phyloP scores from a whole-genome alignment of 2,113 vertebrate species.

The Chionomys nivalis region DNA sequence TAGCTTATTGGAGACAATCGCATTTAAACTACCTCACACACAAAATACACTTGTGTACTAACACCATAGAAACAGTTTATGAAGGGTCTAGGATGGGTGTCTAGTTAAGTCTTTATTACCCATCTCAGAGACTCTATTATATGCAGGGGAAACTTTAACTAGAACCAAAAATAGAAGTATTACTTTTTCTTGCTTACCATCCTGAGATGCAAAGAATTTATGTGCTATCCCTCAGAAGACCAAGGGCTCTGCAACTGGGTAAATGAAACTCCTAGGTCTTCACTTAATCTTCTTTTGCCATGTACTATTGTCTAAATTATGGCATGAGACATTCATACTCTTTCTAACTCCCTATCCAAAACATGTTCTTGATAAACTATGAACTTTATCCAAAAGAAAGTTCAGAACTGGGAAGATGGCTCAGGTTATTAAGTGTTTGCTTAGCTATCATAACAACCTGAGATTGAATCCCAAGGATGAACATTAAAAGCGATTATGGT shows the following conservation, averaged over 20 bases:
- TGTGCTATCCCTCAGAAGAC: neutral
- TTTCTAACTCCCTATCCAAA: neutral
- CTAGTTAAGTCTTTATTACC: neutral
- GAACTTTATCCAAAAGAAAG: neutral
- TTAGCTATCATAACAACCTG: neutral
- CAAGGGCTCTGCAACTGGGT: neutral
- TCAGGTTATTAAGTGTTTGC: neutral
- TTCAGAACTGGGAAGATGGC: neutral
- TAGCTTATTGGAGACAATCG: neutral
- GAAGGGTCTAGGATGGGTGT: neutral
- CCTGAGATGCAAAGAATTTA: neutral
- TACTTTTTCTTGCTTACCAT: neutral
- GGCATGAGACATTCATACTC: neutral
- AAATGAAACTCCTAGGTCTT: neutral
- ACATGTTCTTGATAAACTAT: neutral
- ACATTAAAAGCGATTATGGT: neutral
- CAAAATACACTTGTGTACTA: constrained; percentile 22
- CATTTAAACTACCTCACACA: neutral
- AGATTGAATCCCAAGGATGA: neutral
- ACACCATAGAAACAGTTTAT: constrained; percentile 7
- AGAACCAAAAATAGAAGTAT: neutral
- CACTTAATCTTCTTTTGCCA: neutral
- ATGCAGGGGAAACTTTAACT: neutral
- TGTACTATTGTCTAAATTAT: constrained; percentile 18
- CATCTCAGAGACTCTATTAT: neutral